Base-by-base conservation (phyloP, 2,888 invertebrate genomes). In the Julus scandinavius region DNA sequence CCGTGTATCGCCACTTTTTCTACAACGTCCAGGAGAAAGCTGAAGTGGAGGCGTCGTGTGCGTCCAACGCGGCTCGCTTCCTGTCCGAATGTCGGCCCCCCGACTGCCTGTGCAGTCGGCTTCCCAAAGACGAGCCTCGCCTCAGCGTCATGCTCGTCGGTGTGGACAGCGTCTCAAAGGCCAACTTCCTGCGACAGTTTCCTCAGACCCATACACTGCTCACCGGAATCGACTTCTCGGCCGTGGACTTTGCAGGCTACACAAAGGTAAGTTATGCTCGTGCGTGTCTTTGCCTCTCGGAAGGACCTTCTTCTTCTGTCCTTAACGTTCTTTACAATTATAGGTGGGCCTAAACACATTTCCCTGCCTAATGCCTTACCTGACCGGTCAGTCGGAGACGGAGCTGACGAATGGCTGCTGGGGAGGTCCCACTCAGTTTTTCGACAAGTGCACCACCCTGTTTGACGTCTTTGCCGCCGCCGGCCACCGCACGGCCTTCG, bases 321-420 rank as follows among this genome's bases (percentile, higher is more conserved):
- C n/a, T n/a, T n/a, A n/a, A n/a, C n/a, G n/a, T n/a, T n/a, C n/a
- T n/a, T n/a, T n/a, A n/a, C n/a, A n/a, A n/a, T n/a, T n/a, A n/a
- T 15, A 54, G 54, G 96, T 98, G 13, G 98, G 95, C 4, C 98
- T 98, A 92, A 98, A 98, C 92, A 98, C 98, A 0, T 98, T 96
- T 92, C 97, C 97, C 0, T 98, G 98, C 92, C 92, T 98, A 89
- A 94, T 96, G 11, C 96, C 98, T 0, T 94, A 97, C 89, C 93
- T 98, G 17, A 94, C 95, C 0, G 98, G 98, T 0, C 91, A 95
- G 84, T 94, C 94, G 83, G 94, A 17, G 45, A 50, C 45, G 15
- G 88, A 88, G 17, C 85, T 88, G 9, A n/a, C 9, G 4, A 7
- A 11, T 17, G 84, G 85, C 1, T 88, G 88, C 50, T 95, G 95